Percentiles rank a stretch among this genome's conserved stretches.
These are phyloP conservation scores for Cryptomyrus ogoouensis DNA, from an alignment of 2,113 vertebrate species.

Conservation along the genomic window DNA sequence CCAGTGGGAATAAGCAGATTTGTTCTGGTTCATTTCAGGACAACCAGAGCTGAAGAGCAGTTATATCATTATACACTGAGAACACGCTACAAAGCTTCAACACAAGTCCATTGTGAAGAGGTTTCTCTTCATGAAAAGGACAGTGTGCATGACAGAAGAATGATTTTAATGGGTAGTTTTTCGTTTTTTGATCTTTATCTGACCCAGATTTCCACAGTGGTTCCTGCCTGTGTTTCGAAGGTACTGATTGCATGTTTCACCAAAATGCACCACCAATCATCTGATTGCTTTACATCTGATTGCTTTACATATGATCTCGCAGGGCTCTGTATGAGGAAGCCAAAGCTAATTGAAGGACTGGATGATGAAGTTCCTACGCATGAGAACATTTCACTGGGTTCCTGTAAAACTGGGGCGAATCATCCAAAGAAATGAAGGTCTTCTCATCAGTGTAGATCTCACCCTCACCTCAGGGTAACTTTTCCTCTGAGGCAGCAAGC, in stretches of 20 bases:
- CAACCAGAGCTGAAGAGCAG: background rate
- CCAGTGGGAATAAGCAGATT: background rate
- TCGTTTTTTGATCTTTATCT: background rate
- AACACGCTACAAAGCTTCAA: background rate
- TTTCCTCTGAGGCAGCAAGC: background rate
- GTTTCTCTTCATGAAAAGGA: background rate
- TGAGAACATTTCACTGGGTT: background rate
- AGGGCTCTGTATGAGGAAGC: background rate
- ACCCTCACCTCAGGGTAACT: background rate
- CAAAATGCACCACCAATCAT: background rate
- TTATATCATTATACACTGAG: background rate
- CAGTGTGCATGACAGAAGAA: background rate
- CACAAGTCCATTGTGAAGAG: background rate
- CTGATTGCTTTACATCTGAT: background rate
- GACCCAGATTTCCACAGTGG: background rate
- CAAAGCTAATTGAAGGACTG: background rate
- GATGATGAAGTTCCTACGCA: background rate
- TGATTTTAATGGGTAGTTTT: background rate
- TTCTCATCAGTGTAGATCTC: background rate
- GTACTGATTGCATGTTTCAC: background rate
- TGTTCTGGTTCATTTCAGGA: constrained; percentile 1
- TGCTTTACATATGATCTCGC: background rate
- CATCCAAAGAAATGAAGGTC: background rate
- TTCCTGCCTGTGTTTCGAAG: background rate
- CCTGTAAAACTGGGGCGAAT: background rate